A percentile compares a stretch with the other conserved stretches of the same genome.
Evolutionary conservation across 2,113 vertebrate genomes (phyloP).

Genomic region (Chlorocebus sabaeus): DNA sequence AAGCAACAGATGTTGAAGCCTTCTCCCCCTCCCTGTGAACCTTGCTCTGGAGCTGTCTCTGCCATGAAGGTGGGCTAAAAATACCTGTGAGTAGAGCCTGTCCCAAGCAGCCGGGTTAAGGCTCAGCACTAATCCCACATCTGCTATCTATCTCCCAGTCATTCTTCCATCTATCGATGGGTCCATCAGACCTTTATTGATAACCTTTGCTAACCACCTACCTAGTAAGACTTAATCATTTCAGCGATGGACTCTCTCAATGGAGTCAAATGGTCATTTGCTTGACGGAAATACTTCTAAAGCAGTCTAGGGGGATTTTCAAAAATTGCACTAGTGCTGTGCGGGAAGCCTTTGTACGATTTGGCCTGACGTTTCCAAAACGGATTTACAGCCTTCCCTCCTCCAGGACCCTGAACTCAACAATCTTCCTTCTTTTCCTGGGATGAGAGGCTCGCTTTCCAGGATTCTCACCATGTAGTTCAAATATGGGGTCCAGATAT

Average conservation of each 20-base stretch:
- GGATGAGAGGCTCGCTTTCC: neutral
- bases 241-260: neutral
- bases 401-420: neutral
- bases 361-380: neutral
- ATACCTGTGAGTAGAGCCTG: neutral
- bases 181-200: neutral
- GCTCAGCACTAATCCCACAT: neutral
- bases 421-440: neutral
- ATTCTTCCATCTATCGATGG: neutral
- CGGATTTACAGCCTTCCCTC: neutral
- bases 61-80: neutral
- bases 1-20: neutral
- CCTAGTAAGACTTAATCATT: neutral
- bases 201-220: neutral
- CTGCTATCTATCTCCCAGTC: neutral
- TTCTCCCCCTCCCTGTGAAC: neutral
- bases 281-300: neutral
- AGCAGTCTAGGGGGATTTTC: neutral
- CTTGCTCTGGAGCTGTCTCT: neutral
- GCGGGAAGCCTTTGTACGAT: neutral
- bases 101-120: neutral
- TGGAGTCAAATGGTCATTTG: neutral
- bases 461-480: neutral
- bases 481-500: neutral
- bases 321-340: neutral